These are phyloP conservation scores for Chironomus tentans DNA, from an alignment of 2,888 invertebrate genomes.

Conservation along the genomic window DNA sequence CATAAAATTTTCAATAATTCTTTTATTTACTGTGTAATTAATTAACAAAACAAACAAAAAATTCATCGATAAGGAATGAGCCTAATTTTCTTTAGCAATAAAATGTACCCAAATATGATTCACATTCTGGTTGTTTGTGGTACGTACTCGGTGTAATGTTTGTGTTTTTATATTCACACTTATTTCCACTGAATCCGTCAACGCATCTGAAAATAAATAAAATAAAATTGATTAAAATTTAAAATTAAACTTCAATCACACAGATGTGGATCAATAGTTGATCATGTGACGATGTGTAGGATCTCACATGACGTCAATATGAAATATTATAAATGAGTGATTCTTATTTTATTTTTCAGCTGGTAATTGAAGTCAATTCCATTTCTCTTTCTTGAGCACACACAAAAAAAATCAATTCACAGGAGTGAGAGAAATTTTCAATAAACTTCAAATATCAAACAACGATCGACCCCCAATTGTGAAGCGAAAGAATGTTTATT, in stretches of 20 bases:
- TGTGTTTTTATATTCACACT: slow-evolving; percentile 39
- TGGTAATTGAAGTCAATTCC: no score
- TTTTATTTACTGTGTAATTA: neutral
- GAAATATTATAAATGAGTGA: no score
- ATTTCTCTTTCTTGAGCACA: no score
- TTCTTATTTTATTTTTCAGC: no score
- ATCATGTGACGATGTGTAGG: no score
- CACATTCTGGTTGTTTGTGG: slow-evolving; percentile 40
- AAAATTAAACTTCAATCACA: neutral
- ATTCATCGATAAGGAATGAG: neutral
- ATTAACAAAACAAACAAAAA: neutral
- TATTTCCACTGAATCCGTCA: slow-evolving; percentile 39
- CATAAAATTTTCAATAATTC: neutral
- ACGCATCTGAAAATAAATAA: slow-evolving; percentile 37
- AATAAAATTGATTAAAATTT: neutral
- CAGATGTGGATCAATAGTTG: no score
- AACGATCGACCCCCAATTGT: neutral
- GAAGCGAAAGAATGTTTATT: slow-evolving; percentile 13
- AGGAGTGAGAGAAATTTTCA: neutral
- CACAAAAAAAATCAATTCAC: neutral
- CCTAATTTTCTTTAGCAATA: slow-evolving; percentile 39
- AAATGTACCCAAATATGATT: slow-evolving; percentile 41
- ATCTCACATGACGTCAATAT: no score
- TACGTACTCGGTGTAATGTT: slow-evolving; percentile 42
- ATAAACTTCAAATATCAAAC: neutral